Percentiles rank a stretch among this genome's conserved stretches.
Conservation (phyloP, 2,797 vertebrate genomes). For the Erithacus rubecula region DNA sequence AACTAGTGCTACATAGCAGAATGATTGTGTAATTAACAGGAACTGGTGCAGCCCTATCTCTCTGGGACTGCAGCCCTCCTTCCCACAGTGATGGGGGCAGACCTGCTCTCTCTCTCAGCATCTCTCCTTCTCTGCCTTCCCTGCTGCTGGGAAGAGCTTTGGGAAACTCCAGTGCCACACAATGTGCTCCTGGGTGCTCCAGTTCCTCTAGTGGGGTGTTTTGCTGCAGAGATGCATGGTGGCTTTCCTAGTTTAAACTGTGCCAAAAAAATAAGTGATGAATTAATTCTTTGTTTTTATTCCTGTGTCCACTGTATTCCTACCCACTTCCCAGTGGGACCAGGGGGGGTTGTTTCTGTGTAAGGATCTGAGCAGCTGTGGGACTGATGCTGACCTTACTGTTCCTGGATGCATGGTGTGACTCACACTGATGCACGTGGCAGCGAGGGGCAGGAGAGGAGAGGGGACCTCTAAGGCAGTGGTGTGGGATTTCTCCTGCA, state of each 20-base stretch:
- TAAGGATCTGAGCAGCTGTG: not conserved
- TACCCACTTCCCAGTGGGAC: not conserved
- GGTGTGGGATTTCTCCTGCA: not conserved
- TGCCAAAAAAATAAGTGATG: not conserved
- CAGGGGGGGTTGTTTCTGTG: conserved; percentile 2
- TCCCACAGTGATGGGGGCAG: not conserved
- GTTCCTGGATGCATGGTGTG: not conserved
- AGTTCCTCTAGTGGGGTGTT: not conserved
- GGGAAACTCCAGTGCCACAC: not conserved
- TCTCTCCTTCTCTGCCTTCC: not conserved
- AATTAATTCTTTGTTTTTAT: conserved; percentile 14
- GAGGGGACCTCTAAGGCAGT: not conserved
- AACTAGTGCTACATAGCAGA: conserved; percentile 62
- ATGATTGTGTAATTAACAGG: conserved; percentile 57
- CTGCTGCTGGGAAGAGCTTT: not conserved
- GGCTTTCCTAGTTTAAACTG: not conserved
- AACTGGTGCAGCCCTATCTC: conserved; percentile 36
- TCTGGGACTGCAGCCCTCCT: conserved; percentile 6
- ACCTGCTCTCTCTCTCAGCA: not conserved
- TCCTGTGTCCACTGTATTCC: not conserved
- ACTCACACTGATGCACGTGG: not conserved
- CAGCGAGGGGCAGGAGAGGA: not conserved
- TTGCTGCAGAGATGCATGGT: not conserved
- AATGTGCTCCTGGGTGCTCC: not conserved
- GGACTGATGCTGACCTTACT: not conserved